These are phyloP conservation scores for Gambusia holbrooki DNA, from an alignment of 2,113 vertebrate species.

Conservation along the genomic window DNA sequence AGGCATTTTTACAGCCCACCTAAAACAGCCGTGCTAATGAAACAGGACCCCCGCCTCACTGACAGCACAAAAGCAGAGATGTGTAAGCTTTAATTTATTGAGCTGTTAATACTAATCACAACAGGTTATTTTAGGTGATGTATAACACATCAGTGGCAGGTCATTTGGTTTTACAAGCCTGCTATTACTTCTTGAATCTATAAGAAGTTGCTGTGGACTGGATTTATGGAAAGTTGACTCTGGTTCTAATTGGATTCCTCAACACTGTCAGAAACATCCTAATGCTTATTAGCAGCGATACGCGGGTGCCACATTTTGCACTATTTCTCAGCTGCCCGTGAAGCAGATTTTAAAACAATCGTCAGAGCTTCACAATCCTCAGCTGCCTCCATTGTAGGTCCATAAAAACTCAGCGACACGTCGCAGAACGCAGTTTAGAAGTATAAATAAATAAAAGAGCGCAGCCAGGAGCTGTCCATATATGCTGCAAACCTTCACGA, in stretches of 20 bases:
- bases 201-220: constrained; percentile 17
- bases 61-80: constrained; percentile 6
- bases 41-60: background rate
- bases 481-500: constrained; percentile 37
- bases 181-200: constrained; percentile 18
- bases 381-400: constrained; percentile 2
- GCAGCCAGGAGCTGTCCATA: background rate
- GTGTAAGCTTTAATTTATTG: constrained; percentile 22
- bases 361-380: background rate
- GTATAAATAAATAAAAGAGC: background rate
- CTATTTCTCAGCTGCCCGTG: background rate
- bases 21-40: constrained; percentile 30
- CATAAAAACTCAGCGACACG: constrained; percentile 38
- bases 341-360: background rate
- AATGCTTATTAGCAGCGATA: constrained; percentile 1
- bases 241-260: constrained; percentile 35
- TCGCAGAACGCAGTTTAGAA: constrained; percentile 42
- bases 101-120: constrained; percentile 18
- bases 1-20: constrained; percentile 35
- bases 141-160: constrained; percentile 29
- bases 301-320: background rate
- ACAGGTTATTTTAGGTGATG: constrained; percentile 20
- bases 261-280: background rate
- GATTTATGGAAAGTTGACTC: constrained; percentile 36
- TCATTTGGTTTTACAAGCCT: constrained; percentile 46